These are phyloP conservation scores for Raja brachyura DNA, from an alignment of 2,113 vertebrate genomes.

Conservation along the genomic window DNA sequence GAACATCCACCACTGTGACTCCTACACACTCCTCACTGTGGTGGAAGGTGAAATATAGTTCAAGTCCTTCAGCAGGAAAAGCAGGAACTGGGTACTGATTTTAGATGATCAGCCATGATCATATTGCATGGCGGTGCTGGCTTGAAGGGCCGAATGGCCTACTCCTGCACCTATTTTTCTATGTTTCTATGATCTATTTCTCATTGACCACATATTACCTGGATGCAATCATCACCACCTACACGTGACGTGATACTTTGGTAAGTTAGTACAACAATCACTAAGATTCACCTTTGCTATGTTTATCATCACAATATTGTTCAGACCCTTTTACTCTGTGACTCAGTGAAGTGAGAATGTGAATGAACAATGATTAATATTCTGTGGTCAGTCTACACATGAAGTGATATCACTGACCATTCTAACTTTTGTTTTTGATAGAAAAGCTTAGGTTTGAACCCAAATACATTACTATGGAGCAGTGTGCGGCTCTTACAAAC, in stretches of 20 bases:
- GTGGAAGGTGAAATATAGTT: too few relatives aligned
- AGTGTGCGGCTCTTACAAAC: neutral
- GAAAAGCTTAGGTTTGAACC: neutral
- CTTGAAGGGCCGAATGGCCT: too few relatives aligned
- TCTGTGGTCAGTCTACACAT: neutral
- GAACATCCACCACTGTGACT: too few relatives aligned
- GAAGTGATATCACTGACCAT: neutral
- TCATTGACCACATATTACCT: neutral
- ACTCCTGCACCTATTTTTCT: too few relatives aligned
- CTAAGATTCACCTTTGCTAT: neutral
- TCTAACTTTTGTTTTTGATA: neutral
- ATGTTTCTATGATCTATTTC: too few relatives aligned
- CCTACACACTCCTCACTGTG: too few relatives aligned
- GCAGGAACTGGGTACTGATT: too few relatives aligned
- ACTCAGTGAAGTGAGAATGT: neutral
- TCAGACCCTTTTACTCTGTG: neutral
- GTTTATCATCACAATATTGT: neutral
- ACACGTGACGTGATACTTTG: neutral
- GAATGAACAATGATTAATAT: neutral
- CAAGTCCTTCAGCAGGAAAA: too few relatives aligned
- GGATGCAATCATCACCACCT: neutral
- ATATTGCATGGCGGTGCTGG: too few relatives aligned
- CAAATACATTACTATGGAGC: neutral
- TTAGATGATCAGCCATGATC: too few relatives aligned
- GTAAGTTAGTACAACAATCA: neutral